Evolutionary conservation across 2,113 vertebrate genomes (phyloP).

Genomic region (Actenoides hombroni): DNA sequence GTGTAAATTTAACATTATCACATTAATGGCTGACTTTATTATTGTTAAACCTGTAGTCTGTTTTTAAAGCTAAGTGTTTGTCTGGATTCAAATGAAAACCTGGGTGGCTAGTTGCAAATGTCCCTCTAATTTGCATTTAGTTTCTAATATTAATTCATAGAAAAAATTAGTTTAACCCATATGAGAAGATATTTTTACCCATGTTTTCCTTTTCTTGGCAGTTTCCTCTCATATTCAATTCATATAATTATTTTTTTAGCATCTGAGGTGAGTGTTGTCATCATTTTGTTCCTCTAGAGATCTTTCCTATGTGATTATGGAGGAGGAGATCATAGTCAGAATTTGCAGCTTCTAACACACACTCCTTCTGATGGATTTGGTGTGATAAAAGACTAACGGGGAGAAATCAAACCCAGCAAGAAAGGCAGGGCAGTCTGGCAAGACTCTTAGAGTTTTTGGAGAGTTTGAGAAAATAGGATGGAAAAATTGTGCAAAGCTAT

Average conservation of each 20-base stretch:
- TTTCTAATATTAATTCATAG: neutral
- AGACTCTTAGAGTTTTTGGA: neutral
- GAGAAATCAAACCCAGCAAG: neutral
- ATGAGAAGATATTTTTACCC: neutral
- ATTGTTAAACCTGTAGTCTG: neutral
- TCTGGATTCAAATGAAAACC: neutral
- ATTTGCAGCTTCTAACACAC: neutral
- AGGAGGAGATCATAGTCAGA: neutral
- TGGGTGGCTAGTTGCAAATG: neutral
- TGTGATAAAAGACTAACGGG: neutral
- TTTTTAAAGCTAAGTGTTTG: neutral
- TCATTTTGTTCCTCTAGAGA: neutral
- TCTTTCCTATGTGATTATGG: neutral
- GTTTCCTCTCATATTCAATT: neutral
- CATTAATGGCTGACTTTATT: neutral
- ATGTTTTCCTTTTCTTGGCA: neutral
- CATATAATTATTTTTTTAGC: neutral
- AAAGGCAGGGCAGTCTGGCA: neutral
- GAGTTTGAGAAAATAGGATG: neutral
- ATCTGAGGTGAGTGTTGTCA: neutral
- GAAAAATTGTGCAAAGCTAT: neutral
- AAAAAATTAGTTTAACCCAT: neutral
- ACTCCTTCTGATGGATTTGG: neutral
- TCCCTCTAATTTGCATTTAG: neutral
- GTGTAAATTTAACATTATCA: neutral